These are phyloP conservation scores for Hemiprocne comata DNA, from an alignment of 2,113 vertebrate species.

Conservation along the genomic window DNA sequence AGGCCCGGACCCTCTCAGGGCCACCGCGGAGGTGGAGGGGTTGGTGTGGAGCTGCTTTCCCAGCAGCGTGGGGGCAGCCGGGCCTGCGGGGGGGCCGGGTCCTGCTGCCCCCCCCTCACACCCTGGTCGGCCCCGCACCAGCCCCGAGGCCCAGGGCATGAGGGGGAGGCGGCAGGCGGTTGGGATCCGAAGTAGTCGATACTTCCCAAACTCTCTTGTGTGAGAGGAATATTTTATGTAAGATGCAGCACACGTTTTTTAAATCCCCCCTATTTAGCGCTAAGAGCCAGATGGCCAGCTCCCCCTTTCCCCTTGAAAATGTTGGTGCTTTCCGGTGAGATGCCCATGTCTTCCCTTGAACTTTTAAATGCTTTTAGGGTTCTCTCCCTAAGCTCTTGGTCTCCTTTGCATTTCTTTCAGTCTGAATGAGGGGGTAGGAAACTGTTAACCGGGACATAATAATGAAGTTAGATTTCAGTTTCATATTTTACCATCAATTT, in stretches of 20 bases:
- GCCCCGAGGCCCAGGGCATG: no score
- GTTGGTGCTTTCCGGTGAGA: not conserved
- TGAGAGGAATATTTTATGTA: not conserved
- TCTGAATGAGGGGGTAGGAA: accelerated
- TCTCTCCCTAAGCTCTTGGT: not conserved
- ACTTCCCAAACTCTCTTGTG: not conserved
- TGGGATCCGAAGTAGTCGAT: no score
- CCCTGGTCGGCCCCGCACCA: no score
- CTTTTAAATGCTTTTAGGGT: not conserved
- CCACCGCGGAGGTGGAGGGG: not conserved
- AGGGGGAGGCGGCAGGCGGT: no score
- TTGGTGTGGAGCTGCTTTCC: not conserved
- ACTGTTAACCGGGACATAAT: not conserved
- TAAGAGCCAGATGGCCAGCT: not conserved
- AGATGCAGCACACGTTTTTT: not conserved
- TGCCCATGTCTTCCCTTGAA: not conserved
- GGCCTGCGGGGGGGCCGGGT: not conserved
- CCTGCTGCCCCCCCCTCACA: no score
- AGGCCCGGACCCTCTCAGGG: not conserved
- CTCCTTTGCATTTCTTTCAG: not conserved
- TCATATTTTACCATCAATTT: not conserved
- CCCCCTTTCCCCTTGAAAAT: not conserved
- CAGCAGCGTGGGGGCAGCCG: not conserved
- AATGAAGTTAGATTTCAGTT: not conserved
- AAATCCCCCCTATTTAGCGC: not conserved